Percentiles rank a stretch among this genome's conserved stretches.
Evolutionary conservation across 2,797 vertebrate species (phyloP).

Genomic region (Clamator glandarius): DNA sequence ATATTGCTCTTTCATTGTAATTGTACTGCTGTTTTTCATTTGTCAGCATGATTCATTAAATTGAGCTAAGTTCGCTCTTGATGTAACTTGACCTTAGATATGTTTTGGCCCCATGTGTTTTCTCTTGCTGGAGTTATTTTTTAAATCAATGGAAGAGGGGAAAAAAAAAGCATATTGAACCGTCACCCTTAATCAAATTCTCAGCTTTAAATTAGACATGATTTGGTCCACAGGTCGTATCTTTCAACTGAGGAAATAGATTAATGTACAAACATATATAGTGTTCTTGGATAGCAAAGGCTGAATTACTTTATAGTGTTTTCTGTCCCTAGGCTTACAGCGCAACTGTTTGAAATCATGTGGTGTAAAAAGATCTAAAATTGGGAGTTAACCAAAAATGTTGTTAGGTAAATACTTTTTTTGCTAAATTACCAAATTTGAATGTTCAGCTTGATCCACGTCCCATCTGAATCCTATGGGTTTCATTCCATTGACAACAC

Average conservation of each 20-base stretch:
- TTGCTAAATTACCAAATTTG: constrained; percentile 30
- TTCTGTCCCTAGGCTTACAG: not conserved
- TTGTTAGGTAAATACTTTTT: constrained; percentile 33
- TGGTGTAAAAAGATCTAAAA: constrained; percentile 16
- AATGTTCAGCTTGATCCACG: not conserved
- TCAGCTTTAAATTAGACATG: constrained; percentile 58
- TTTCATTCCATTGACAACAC: constrained; percentile 3
- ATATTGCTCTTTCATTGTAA: not conserved
- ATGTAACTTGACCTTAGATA: constrained; percentile 62
- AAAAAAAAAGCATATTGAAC: constrained; percentile 42
- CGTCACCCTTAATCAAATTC: constrained; percentile 55
- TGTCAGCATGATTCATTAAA: constrained; percentile 58
- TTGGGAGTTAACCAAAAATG: constrained; percentile 17
- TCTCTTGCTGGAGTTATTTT: constrained; percentile 53
- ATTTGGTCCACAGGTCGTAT: constrained; percentile 29
- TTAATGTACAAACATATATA: constrained; percentile 3
- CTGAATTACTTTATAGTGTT: not conserved
- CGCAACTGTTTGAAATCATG: constrained; percentile 37
- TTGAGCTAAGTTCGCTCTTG: constrained; percentile 48
- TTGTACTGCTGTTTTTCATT: constrained; percentile 48
- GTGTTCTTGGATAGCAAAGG: constrained; percentile 24
- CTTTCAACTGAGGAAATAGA: constrained; percentile 48
- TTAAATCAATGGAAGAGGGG: constrained; percentile 37
- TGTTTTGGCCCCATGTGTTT: constrained; percentile 56
- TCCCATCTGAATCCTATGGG: not conserved